These are phyloP conservation scores for Vidua macroura DNA, from an alignment of 2,113 vertebrate species.

Conservation along the genomic window DNA sequence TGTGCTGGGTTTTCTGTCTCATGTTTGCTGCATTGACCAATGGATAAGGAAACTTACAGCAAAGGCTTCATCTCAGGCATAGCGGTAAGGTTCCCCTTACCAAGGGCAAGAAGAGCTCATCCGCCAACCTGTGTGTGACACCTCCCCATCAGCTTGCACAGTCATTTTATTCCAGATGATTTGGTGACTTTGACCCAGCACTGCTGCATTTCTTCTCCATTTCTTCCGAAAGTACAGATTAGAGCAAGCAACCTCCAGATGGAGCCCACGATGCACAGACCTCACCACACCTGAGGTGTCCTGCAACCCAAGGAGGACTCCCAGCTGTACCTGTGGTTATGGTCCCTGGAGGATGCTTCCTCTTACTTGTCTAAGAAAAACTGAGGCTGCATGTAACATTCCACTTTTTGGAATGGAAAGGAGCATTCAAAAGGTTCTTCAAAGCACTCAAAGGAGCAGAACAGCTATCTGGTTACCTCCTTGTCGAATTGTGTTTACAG, in stretches of 20 bases:
- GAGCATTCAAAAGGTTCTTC: not conserved
- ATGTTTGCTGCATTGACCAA: not conserved
- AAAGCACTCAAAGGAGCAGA: not conserved
- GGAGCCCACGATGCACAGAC: conserved; percentile 26
- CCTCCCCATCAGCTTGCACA: not conserved
- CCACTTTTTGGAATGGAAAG: not conserved
- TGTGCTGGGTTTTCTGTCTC: not conserved
- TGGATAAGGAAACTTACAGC: not conserved
- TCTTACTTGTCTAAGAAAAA: not conserved
- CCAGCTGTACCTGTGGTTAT: fast-evolving
- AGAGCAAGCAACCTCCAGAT: conserved; percentile 34
- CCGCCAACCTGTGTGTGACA: fast-evolving
- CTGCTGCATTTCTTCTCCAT: not conserved
- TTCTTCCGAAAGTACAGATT: not conserved
- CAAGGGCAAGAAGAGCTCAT: not conserved
- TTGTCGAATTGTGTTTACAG: not conserved
- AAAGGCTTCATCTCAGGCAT: not conserved
- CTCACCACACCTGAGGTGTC: not conserved
- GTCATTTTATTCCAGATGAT: not conserved
- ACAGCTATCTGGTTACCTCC: not conserved
- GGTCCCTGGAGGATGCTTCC: not conserved
- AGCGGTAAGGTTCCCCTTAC: not conserved
- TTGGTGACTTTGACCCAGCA: not conserved
- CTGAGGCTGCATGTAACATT: not conserved
- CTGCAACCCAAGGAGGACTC: not conserved